Evolutionary conservation across 2,797 vertebrate genomes (phyloP).

Genomic region (Sebastes itinus): DNA sequence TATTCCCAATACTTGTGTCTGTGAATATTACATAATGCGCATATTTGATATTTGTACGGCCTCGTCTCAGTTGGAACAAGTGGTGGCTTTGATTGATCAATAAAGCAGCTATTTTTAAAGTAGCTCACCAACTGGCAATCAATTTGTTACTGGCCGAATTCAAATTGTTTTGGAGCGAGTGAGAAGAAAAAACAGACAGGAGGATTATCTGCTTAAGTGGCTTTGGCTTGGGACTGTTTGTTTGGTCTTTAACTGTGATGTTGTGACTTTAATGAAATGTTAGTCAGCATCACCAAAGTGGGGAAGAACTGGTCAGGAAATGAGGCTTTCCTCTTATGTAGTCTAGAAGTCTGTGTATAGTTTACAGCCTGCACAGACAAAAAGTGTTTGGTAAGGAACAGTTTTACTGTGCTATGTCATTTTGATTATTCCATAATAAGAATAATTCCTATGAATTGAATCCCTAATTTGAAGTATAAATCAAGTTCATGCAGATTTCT

Average conservation of each 20-base stretch:
- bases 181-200: background rate
- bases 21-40: background rate
- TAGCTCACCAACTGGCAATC: background rate
- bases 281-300: background rate
- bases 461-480: background rate
- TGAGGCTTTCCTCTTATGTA: background rate
- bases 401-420: background rate
- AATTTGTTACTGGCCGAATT: background rate
- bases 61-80: background rate
- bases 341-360: background rate
- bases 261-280: background rate
- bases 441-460: background rate
- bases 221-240: background rate
- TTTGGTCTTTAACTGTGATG: background rate
- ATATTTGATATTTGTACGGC: background rate
- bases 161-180: background rate
- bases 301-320: background rate
- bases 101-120: slow-evolving; percentile 37
- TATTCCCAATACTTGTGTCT: background rate
- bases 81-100: slow-evolving; percentile 16
- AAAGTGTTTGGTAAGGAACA: background rate
- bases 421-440: background rate
- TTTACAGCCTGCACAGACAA: background rate
- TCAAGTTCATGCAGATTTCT: background rate
- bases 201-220: background rate